These are phyloP conservation scores for Lepilemur ruficaudatus DNA, from an alignment of 2,797 vertebrate genomes.

Conservation along the genomic window DNA sequence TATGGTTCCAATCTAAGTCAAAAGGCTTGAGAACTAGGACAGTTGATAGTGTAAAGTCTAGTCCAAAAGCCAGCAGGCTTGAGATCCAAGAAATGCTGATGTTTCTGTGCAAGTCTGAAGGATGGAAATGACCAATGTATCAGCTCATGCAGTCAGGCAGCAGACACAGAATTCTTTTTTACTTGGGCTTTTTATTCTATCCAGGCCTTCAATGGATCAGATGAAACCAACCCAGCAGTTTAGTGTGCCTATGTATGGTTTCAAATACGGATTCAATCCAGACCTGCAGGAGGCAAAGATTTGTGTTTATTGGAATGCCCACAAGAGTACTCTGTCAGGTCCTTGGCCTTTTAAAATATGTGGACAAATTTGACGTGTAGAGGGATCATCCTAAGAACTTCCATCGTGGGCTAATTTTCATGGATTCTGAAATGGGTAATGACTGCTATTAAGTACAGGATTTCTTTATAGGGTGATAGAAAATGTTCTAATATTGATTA, in stretches of 20 bases:
- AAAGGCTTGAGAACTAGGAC: background rate
- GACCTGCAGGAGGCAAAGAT: background rate
- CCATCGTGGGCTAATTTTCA: background rate
- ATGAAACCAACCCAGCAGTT: background rate
- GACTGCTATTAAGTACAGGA: background rate
- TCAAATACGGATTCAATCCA: background rate
- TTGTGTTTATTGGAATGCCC: no score
- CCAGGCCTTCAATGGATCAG: background rate
- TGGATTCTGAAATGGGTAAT: background rate
- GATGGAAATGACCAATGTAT: background rate
- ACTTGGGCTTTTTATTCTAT: background rate
- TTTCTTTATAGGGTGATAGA: background rate
- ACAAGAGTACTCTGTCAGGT: background rate
- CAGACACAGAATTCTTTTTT: background rate
- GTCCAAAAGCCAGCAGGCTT: background rate
- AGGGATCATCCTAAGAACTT: background rate
- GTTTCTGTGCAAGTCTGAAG: background rate
- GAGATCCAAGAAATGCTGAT: background rate
- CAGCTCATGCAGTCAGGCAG: background rate
- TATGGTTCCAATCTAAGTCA: background rate
- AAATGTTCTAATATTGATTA: background rate
- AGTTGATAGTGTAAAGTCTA: background rate
- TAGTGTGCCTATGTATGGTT: background rate
- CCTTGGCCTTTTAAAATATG: background rate
- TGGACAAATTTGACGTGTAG: background rate